Evolutionary conservation across 2,113 vertebrate species (phyloP).

Genomic region (Gopherus evgoodei): DNA sequence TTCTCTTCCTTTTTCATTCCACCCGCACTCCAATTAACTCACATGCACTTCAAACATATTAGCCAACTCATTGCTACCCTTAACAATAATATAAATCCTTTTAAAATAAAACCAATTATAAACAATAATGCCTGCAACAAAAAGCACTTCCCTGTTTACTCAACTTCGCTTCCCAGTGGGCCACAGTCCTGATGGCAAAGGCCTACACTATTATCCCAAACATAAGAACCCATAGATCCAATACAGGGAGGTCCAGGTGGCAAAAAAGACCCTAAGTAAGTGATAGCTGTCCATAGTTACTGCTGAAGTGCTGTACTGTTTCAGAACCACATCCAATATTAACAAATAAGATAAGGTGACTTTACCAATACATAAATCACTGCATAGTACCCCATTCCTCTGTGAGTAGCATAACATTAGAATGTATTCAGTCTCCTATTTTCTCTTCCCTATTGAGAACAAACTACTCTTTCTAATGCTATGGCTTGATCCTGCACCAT

Average conservation of each 20-base stretch:
- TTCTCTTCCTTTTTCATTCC: not conserved
- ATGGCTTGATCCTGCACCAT: not conserved
- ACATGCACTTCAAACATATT: not conserved
- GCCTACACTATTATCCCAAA: not conserved
- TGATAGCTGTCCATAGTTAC: not conserved
- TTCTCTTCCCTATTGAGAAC: not conserved
- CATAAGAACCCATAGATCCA: rapidly evolving
- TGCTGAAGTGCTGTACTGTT: not conserved
- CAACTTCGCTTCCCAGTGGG: not conserved
- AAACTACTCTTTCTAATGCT: not conserved
- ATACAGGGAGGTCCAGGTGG: not conserved
- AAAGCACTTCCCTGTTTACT: not conserved
- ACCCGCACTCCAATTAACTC: not conserved
- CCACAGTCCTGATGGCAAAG: not conserved
- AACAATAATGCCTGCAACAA: not conserved
- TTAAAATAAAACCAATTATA: not conserved
- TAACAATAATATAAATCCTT: not conserved
- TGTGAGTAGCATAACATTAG: not conserved
- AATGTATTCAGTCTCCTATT: not conserved
- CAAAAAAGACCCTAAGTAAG: not conserved
- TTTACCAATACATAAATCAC: not conserved
- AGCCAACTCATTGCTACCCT: not conserved
- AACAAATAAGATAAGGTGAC: not conserved
- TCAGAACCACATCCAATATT: not conserved
- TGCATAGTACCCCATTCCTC: not conserved